Conservation (phyloP, 2,797 vertebrate species). For the Takifugu ocellatus region DNA sequence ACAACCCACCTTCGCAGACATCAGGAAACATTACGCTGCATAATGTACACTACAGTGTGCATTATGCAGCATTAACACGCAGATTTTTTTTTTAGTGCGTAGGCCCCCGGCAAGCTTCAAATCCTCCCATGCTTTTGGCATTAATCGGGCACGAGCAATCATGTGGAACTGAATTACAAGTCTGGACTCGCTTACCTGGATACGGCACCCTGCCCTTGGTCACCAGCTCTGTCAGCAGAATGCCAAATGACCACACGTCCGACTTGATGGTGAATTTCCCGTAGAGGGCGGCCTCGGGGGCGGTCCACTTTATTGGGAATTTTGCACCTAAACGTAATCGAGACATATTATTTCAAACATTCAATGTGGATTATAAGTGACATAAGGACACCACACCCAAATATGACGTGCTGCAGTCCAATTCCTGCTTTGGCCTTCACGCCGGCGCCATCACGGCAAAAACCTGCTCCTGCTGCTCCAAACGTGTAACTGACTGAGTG, state of each 20-base stretch:
- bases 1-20: not conserved
- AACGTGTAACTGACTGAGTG: too few relatives aligned
- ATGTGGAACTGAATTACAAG: slow-evolving; percentile 5
- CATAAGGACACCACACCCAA: too few relatives aligned
- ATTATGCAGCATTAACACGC: slow-evolving; percentile 41
- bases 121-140: slow-evolving; percentile 1
- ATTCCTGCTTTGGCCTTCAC: too few relatives aligned
- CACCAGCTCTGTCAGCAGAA: slow-evolving; percentile 97
- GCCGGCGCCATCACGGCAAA: too few relatives aligned
- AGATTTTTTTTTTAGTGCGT: slow-evolving; percentile 28
- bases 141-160: slow-evolving; percentile 23
- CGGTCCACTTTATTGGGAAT: slow-evolving; percentile 99
- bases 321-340: slow-evolving; percentile 84
- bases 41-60: slow-evolving; percentile 28
- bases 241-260: slow-evolving; percentile 98
- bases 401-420: too few relatives aligned
- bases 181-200: slow-evolving; percentile 81
- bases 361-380: slow-evolving; percentile 3
- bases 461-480: too few relatives aligned
- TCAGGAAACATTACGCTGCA: slow-evolving; percentile 32
- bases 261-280: slow-evolving; percentile 99
- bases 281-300: slow-evolving; percentile 93
- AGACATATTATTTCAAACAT: slow-evolving; percentile 1
- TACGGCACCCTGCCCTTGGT: slow-evolving; percentile 99
- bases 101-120: slow-evolving; percentile 1